Evolutionary conservation across 2,888 invertebrate species (phyloP).

Genomic region (Fragum fragum): DNA sequence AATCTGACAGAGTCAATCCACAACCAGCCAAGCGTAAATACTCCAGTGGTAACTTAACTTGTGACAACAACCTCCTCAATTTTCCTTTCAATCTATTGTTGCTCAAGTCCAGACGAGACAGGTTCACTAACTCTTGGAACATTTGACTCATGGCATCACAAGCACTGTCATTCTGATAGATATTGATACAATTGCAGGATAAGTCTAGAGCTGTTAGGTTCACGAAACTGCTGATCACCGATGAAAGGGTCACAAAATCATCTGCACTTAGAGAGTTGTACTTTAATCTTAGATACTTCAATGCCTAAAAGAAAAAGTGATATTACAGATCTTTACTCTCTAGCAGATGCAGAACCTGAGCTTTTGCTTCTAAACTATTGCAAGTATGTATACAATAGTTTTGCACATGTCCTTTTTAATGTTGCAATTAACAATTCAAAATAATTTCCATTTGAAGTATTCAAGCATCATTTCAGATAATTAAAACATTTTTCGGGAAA

Average conservation of each 20-base stretch:
- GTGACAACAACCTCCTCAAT: constrained; percentile 73
- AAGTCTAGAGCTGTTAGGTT: constrained; percentile 83
- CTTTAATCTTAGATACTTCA: constrained; percentile 81
- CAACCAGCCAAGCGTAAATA: constrained; percentile 82
- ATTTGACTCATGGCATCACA: constrained; percentile 70
- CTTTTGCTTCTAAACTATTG: too few relatives aligned
- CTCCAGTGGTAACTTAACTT: constrained; percentile 73
- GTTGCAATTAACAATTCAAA: too few relatives aligned
- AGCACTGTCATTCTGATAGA: constrained; percentile 72
- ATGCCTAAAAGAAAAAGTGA: constrained; percentile 72
- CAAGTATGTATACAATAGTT: too few relatives aligned
- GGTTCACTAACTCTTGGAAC: constrained; percentile 69
- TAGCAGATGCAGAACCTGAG: too few relatives aligned
- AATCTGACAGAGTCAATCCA: constrained; percentile 77
- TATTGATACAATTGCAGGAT: constrained; percentile 82
- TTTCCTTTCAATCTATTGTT: constrained; percentile 81
- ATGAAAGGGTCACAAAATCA: constrained; percentile 77
- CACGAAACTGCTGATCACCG: constrained; percentile 75
- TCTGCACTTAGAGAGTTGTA: constrained; percentile 81
- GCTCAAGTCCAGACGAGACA: constrained; percentile 82
- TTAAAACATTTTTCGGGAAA: too few relatives aligned
- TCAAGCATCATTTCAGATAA: too few relatives aligned
- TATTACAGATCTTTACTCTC: too few relatives aligned
- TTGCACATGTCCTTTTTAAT: too few relatives aligned
- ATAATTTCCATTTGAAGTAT: too few relatives aligned